Conservation (phyloP, 2,888 invertebrate species). For the Tenthredo livida region DNA sequence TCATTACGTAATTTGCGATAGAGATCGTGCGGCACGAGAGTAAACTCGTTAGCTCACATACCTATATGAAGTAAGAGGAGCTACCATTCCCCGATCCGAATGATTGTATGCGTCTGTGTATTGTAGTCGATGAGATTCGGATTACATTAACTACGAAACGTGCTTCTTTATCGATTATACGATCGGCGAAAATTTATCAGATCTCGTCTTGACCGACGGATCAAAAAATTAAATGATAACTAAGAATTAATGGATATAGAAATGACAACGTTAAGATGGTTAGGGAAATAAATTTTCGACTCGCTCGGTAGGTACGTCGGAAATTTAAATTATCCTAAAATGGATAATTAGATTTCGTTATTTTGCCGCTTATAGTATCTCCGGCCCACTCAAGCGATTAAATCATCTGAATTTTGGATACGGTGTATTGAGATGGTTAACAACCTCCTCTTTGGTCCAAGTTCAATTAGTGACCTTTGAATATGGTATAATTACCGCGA, state of each 20-base stretch:
- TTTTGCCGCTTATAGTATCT: not conserved
- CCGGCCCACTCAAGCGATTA: not conserved
- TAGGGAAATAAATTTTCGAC: not conserved
- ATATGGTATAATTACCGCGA: conserved; percentile 31
- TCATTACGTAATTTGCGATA: conserved; percentile 42
- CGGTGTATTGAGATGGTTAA: not conserved
- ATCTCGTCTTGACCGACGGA: conserved; percentile 36
- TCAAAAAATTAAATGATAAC: not conserved
- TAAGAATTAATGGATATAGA: not conserved
- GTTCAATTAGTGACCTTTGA: conserved; percentile 39
- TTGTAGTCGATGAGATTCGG: not conserved
- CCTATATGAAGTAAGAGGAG: not conserved
- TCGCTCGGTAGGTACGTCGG: conserved; percentile 13
- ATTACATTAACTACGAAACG: not conserved
- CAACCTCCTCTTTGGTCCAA: not conserved
- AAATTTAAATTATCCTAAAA: not conserved
- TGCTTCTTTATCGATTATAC: conserved; percentile 26
- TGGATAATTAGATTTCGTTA: conserved; percentile 2
- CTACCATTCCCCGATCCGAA: not conserved
- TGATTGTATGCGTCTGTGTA: not conserved
- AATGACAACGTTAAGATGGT: not conserved
- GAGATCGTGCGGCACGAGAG: conserved; percentile 3
- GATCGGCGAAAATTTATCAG: not conserved
- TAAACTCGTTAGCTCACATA: conserved; percentile 39
- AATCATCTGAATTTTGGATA: conserved; percentile 11